phyloP scores from a whole-genome alignment of 1,140 invertebrate genomes.

The Carposina sasakii region DNA sequence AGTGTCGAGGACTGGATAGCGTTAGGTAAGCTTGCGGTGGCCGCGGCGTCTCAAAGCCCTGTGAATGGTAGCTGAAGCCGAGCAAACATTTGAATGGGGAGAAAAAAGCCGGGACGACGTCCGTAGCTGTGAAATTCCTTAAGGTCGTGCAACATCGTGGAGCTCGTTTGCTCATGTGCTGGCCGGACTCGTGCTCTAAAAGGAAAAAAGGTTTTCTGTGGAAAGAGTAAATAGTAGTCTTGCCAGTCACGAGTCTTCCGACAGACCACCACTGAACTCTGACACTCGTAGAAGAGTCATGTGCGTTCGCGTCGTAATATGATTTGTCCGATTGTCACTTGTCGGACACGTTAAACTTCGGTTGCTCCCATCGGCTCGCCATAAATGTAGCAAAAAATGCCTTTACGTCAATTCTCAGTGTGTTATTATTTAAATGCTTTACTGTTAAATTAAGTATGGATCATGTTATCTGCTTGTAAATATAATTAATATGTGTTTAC shows the following conservation, averaged over 20 bases:
- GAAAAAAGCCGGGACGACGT: slow-evolving; percentile 53
- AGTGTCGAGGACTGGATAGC: slow-evolving; percentile 68
- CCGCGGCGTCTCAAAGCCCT: slow-evolving; percentile 54
- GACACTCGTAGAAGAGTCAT: slow-evolving; percentile 27
- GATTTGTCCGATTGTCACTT: slow-evolving; percentile 3
- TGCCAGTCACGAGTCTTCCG: slow-evolving; percentile 64
- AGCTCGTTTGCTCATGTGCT: slow-evolving; percentile 64
- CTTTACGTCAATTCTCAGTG: slow-evolving; percentile 71
- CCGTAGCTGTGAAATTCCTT: slow-evolving; percentile 68
- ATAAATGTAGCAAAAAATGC: slow-evolving; percentile 62
- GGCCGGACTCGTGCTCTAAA: slow-evolving; percentile 62
- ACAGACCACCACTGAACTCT: slow-evolving; percentile 63
- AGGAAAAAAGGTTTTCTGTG: slow-evolving; percentile 66
- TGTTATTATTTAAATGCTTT: slow-evolving; percentile 71
- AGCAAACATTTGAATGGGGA: slow-evolving; percentile 64
- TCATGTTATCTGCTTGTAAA: slow-evolving; percentile 70
- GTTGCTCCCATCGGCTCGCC: slow-evolving; percentile 56
- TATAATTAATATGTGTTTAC: slow-evolving; percentile 62
- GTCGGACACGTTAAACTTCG: slow-evolving; percentile 29
- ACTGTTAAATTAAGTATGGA: slow-evolving; percentile 58
- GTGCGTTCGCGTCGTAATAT: slow-evolving; percentile 25
- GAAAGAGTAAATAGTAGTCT: slow-evolving; percentile 67
- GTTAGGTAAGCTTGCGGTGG: slow-evolving; percentile 63
- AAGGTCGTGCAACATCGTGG: slow-evolving; percentile 65
- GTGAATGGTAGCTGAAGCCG: slow-evolving; percentile 65